Base-by-base conservation (phyloP, 1,140 invertebrate species). In the Drosophila hydei region DNA sequence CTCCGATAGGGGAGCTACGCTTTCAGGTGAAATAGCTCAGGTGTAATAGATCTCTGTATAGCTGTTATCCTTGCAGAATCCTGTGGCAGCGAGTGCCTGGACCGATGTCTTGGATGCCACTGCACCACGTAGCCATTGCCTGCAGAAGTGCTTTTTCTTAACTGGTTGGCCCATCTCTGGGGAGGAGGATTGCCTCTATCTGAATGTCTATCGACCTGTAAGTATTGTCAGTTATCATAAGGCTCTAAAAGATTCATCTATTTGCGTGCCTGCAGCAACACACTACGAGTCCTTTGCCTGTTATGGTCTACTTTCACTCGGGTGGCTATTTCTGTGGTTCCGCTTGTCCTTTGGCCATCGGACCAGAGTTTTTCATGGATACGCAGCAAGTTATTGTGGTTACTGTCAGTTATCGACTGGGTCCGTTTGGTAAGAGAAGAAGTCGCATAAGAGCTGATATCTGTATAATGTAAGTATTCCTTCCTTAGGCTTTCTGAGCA, bases 261-360 rank as follows among this genome's bases (percentile, higher is more conserved):
- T 12, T 21, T 40, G 67, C 2, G 1, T 14, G 14, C 9, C 11
- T 18, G 12, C 12, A 79, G 58, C 4, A 51, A 19, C 33, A 23
- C 6, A 9, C 12, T 48, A 43, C 14, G 1, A 16, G 16, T 38
- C 40, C n/a, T 1, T 38, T 90, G 42, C 93, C 94, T 0, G 94
- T 95, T 0, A 92, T 95, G 91, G 81, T 95, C 0, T 95, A 92
- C 72, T 92, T 95, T 18, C 93, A 95, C 76, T 93, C 93, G 4
- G 94, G 95, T 33, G 93, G 91, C 14, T 93, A 94, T 51, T 83
- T 92, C 14, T 56, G 64, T 27, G 93, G 93, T 4, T 92, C 92
- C 23, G 52, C 62, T 5, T 43, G 75, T 25, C 89, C 87, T 0
- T 56, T 70, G 61, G 12, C 25, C 8, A 83, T 75, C 27, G 92